Evolutionary conservation across 2,113 vertebrate genomes (phyloP), one percentile per base, ranked within the genome.

Genomic region (Myotis lucifugus): DNA sequence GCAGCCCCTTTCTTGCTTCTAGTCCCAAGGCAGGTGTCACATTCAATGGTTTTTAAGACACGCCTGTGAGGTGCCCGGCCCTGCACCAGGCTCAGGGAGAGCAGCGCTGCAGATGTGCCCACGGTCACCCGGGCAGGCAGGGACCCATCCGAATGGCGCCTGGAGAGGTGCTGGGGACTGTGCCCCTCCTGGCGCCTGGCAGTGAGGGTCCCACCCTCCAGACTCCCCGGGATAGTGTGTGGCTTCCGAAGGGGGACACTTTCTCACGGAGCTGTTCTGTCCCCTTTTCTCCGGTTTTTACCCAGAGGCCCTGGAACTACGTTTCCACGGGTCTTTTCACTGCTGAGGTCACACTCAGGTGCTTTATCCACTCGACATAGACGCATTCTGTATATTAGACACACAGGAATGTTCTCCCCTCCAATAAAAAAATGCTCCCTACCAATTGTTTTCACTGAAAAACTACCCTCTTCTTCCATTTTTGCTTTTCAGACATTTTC

Each of bases 91-190:
- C 50, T 32, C 2, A 11, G 5, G 54, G 9, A 17, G 14, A 67
- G 23, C 50, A 18, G 70, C 46, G 12, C 14, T 10, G n/a, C 19
- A 21, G 27, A 6, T 29, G 25, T 27, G n/a, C n/a, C 40, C 32
- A 17, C 0, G 2, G 25, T 34, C 81, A 46, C 50, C 2, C 2
- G 5, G 1, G 6, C 61, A 27, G 50, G 29, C 25, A 0, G 2
- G 2, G 13, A 32, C 32, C 61, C 29, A 11, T 70, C 13, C 23
- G n/a, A 46, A 72, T 1, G 50, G 21, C 0, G 2, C 15, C 0
- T 0, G 1, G 56, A 66, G 70, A 8, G 40, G 32, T 1, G 6
- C 5, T 8, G 54, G 23, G 56, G 0, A 8, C 72, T 18, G 34
- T 29, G 23, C 8, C 21, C 8, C 37, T 37, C 78, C 72, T 8